phyloP scores from a whole-genome alignment of 2,888 invertebrate genomes.

The Melinopterus prodromus region DNA sequence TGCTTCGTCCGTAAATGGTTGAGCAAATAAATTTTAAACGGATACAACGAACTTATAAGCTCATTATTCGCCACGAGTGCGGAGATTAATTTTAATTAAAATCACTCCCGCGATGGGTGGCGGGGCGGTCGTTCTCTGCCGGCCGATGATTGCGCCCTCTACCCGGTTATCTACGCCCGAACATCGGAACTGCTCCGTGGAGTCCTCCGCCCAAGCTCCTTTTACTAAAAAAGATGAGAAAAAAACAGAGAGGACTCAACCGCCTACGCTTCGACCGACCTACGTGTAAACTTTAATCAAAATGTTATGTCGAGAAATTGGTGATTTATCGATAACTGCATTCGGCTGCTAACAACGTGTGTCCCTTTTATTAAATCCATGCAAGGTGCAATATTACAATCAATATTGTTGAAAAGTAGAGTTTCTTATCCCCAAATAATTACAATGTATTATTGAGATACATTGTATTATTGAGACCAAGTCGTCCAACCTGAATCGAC shows the following conservation, averaged over 20 bases:
- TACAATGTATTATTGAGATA: no score
- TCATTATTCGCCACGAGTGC: background rate
- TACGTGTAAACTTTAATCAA: no score
- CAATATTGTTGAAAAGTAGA: no score
- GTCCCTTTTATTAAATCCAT: no score
- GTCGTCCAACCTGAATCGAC: no score
- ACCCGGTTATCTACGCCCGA: constrained; percentile 4
- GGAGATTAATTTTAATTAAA: constrained; percentile 4
- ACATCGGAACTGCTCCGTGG: background rate
- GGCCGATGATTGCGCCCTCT: constrained; percentile 4
- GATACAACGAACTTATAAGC: constrained; percentile 4
- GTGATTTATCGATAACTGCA: no score
- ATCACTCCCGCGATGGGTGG: background rate
- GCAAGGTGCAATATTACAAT: no score
- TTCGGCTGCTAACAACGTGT: no score
- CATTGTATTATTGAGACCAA: no score
- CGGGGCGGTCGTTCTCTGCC: background rate
- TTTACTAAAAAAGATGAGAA: background rate
- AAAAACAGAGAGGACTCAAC: background rate
- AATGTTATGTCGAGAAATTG: no score
- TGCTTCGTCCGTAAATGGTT: background rate
- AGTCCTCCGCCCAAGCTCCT: background rate
- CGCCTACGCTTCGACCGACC: no score
- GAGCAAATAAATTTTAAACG: constrained; percentile 4
- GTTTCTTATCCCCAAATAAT: no score